Percentiles rank a stretch among this genome's conserved stretches.
Conservation (phyloP, 1,140 invertebrate species). For the Drosophila sulfurigaster region DNA sequence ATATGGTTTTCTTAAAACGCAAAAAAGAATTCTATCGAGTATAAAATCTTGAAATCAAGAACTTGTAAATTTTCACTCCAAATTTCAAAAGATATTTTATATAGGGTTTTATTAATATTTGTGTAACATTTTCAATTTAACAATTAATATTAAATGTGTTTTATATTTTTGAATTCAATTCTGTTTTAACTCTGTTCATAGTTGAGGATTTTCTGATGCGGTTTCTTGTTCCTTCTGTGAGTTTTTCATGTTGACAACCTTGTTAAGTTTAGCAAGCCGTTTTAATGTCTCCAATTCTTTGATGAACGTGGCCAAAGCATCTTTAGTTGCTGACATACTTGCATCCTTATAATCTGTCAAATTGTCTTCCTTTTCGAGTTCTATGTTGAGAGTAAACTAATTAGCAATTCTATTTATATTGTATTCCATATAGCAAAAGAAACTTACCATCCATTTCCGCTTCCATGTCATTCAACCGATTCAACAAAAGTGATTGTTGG, state of each 20-base stretch:
- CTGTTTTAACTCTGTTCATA: not conserved
- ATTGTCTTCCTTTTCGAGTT: constrained; percentile 71
- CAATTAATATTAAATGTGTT: not conserved
- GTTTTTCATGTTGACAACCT: constrained; percentile 67
- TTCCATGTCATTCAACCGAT: constrained; percentile 90
- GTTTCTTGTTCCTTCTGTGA: constrained; percentile 45
- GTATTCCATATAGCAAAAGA: not conserved
- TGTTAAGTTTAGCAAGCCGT: constrained; percentile 72
- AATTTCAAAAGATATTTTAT: no score
- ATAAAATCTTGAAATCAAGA: no score
- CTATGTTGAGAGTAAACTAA: constrained; percentile 34
- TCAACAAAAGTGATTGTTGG: constrained; percentile 90
- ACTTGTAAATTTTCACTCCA: no score
- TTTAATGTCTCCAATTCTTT: constrained; percentile 77
- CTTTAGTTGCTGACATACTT: constrained; percentile 66
- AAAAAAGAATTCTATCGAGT: no score
- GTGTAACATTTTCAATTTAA: not conserved
- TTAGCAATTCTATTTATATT: not conserved
- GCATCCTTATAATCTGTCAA: constrained; percentile 66
- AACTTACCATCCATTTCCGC: constrained; percentile 89
- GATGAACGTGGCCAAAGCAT: constrained; percentile 71
- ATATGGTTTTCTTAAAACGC: no score
- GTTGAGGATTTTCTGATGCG: constrained; percentile 3
- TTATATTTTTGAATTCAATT: constrained; percentile 1
- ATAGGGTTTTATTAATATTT: not conserved